These are phyloP conservation scores for Strigamia maritima DNA, from an alignment of 2,888 invertebrate genomes.

Conservation along the genomic window DNA sequence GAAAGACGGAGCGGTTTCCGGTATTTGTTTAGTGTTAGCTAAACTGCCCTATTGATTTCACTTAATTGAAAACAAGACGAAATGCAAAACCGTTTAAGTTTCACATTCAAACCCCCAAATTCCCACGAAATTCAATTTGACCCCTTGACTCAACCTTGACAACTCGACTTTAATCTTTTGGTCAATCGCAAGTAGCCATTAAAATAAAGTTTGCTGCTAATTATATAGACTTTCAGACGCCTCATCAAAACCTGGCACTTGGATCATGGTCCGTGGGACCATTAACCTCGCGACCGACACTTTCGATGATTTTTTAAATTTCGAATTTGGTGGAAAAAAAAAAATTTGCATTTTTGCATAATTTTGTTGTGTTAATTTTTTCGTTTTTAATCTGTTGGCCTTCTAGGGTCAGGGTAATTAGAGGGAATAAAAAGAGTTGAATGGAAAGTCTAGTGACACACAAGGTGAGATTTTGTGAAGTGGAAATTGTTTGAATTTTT, in stretches of 20 bases:
- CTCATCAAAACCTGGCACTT: not conserved
- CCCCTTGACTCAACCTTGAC: not conserved
- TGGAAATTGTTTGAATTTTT: not conserved
- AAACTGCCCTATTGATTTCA: not conserved
- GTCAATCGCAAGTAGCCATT: constrained; percentile 7
- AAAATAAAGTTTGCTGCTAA: not conserved
- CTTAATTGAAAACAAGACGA: not conserved
- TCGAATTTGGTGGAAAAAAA: too few relatives aligned
- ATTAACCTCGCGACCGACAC: not conserved
- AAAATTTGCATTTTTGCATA: not conserved
- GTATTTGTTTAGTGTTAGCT: too few relatives aligned
- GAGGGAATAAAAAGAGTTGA: not conserved
- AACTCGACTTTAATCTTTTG: constrained; percentile 1
- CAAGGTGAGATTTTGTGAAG: not conserved
- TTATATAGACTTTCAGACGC: constrained; percentile 19
- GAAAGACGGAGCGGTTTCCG: too few relatives aligned
- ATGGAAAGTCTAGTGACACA: not conserved
- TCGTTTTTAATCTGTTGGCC: not conserved
- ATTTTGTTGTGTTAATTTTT: not conserved
- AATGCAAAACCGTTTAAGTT: not conserved
- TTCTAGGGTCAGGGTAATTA: not conserved
- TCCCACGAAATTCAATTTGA: not conserved
- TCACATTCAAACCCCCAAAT: not conserved
- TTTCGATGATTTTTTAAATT: too few relatives aligned
- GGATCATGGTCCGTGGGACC: not conserved